Base-by-base conservation (phyloP, 2,797 vertebrate genomes). In the Alca torda region DNA sequence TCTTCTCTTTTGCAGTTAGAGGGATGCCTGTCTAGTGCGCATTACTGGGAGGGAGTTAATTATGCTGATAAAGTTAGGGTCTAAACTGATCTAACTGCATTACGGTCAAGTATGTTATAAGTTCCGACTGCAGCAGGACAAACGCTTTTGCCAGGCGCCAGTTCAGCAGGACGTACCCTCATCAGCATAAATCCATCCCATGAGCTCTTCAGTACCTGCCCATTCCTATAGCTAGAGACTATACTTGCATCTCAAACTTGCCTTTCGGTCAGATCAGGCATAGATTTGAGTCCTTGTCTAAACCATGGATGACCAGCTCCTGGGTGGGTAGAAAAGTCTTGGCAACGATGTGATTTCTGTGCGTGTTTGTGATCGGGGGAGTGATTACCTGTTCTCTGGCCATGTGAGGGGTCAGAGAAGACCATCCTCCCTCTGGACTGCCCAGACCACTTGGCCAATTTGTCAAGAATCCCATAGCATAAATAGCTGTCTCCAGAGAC, bases 401-500 rank as follows among this genome's bases (percentile, higher is more conserved):
- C 57, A 6, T 89, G 67, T 87, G 91, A 78, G 60, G 86, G 97
- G 97, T 98, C 96, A 96, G 48, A 57, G 85, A 82, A 81, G 91
- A 95, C 61, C 69, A 85, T 97, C 86, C 86, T 97, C 70, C 94
- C 89, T 64, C 87, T 86, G 91, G 67, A 84, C 88, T 91, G 90
- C 92, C 80, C 93, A 94, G 87, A 89, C 69, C 82, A 86, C 78
- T 86, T 31, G 14, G 91, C 82, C 96, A 95, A 98, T 98, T 98
- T 98, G 98, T 98, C 98, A 98, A 96, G 96, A 95, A 96, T 95
- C 67, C 80, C 94, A 69, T 92, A 83, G 94, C 96, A 97, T 98
- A 98, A 98, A 98, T 97, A 98, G 93, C 95, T 97, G 96, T 97
- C 98, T 97, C 75, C 95, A 93, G 79, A 97, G 95, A 96, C 96